Conservation (phyloP, 92 coral and sea anemone species). For the Actinostola sp. region DNA sequence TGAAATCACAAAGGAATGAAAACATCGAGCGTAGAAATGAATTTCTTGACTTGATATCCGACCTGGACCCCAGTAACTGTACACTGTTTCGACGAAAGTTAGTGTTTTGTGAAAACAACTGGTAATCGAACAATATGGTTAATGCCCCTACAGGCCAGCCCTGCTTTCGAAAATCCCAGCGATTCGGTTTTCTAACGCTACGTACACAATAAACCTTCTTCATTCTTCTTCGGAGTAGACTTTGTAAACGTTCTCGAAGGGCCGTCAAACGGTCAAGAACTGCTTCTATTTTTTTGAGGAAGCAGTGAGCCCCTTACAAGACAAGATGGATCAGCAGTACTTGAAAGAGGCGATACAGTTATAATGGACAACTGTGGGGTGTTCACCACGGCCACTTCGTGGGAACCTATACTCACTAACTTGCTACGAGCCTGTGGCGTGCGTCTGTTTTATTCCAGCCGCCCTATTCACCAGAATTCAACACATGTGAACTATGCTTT, state of each 20-base stretch:
- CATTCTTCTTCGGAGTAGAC: no score
- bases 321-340: conserved; percentile 41
- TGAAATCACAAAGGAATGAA: conserved; percentile 5
- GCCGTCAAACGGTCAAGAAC: conserved; percentile 48
- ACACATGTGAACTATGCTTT: conserved; percentile 42
- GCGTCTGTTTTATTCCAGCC: no score
- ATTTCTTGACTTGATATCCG: conserved; percentile 1
- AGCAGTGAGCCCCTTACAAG: conserved; percentile 31
- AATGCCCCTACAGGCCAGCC: conserved; percentile 29
- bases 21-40: not conserved
- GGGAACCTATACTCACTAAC: conserved; percentile 8
- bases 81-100: conserved; percentile 25
- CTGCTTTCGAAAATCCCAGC: no score
- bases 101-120: conserved; percentile 22
- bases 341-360: conserved; percentile 61
- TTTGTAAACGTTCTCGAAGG: conserved; percentile 39
- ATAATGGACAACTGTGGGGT: conserved; percentile 62
- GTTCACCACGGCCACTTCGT: conserved; percentile 42
- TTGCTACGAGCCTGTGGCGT: conserved; percentile 2
- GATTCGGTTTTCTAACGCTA: no score
- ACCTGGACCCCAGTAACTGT: not conserved
- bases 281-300: conserved; percentile 56
- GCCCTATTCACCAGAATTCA: conserved; percentile 39
- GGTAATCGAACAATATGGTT: conserved; percentile 39
- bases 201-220: no score